phyloP scores from a whole-genome alignment of 2,113 vertebrate species.

The Neodontobutis hainanensis region DNA sequence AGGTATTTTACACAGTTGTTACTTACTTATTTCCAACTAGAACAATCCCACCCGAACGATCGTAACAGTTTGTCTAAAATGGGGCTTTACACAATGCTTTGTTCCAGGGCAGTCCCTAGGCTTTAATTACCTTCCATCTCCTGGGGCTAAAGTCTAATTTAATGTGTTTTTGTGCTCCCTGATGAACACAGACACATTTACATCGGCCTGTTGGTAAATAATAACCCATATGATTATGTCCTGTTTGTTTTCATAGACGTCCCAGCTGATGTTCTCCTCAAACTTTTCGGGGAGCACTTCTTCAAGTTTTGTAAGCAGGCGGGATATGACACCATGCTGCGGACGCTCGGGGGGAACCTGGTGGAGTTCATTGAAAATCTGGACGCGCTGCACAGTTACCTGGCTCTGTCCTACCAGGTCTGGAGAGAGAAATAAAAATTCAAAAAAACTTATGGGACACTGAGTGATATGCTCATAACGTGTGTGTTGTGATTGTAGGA shows the following conservation, averaged over 20 bases:
- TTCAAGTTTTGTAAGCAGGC: constrained; percentile 85
- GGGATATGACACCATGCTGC: constrained; percentile 84
- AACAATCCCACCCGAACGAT: too few relatives aligned
- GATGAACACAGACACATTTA: not conserved
- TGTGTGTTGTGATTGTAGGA: constrained; percentile 59
- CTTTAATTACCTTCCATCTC: not conserved
- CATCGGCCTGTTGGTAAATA: not conserved
- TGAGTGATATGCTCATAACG: not conserved
- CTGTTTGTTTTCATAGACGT: constrained; percentile 64
- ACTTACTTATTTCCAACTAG: too few relatives aligned
- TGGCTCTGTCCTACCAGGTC: constrained; percentile 84
- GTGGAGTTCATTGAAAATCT: constrained; percentile 84
- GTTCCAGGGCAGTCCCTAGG: not conserved
- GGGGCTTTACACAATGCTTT: too few relatives aligned
- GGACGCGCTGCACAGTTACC: constrained; percentile 84
- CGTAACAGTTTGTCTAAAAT: too few relatives aligned
- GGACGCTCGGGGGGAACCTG: constrained; percentile 82
- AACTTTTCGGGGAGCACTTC: constrained; percentile 85
- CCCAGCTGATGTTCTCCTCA: constrained; percentile 77
- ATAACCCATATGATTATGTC: not conserved
- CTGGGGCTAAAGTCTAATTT: not conserved
- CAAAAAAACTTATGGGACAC: too few relatives aligned
- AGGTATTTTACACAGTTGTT: too few relatives aligned
- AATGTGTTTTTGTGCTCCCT: not conserved
- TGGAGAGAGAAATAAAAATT: not conserved